Conservation (phyloP, 2,113 vertebrate genomes). For the Istiophorus platypterus region DNA sequence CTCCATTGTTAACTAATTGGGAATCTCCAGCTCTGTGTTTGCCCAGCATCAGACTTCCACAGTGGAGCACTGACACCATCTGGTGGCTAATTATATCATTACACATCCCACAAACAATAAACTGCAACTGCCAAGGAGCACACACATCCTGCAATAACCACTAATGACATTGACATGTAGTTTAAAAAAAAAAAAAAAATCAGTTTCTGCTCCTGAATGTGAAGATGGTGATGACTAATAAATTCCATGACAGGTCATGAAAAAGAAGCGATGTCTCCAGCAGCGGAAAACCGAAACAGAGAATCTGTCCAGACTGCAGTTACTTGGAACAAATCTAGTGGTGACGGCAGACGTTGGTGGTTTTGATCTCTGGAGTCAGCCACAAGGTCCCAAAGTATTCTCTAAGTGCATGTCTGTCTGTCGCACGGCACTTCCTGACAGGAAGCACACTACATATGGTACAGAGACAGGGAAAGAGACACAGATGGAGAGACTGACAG, state of each 20-base stretch:
- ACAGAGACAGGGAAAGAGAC: slow-evolving; percentile 28
- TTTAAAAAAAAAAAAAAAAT: background rate
- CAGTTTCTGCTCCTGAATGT: background rate
- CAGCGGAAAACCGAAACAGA: slow-evolving; percentile 12
- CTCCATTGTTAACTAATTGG: slow-evolving; percentile 23
- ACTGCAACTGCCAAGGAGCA: background rate
- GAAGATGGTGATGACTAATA: slow-evolving; percentile 8
- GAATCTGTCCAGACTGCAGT: slow-evolving; percentile 32
- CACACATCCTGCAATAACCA: background rate
- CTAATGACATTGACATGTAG: background rate
- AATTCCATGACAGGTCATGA: slow-evolving; percentile 1
- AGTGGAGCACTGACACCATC: slow-evolving; percentile 75
- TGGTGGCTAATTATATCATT: slow-evolving; percentile 63
- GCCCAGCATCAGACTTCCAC: background rate
- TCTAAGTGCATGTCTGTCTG: slow-evolving; percentile 49
- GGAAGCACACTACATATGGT: slow-evolving; percentile 23
- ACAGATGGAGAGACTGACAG: slow-evolving; percentile 10
- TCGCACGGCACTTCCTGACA: slow-evolving; percentile 36
- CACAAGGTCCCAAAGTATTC: slow-evolving; percentile 47
- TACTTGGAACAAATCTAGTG: slow-evolving; percentile 55
- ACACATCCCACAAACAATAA: slow-evolving; percentile 14
- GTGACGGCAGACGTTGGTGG: slow-evolving; percentile 26
- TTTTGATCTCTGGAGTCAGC: slow-evolving; percentile 53
- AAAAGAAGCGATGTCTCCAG: slow-evolving; percentile 17
- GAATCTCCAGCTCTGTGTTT: slow-evolving; percentile 14